These are phyloP conservation scores for Zaprionus gabonicus DNA, from an alignment of 1,140 invertebrate genomes.

Conservation along the genomic window DNA sequence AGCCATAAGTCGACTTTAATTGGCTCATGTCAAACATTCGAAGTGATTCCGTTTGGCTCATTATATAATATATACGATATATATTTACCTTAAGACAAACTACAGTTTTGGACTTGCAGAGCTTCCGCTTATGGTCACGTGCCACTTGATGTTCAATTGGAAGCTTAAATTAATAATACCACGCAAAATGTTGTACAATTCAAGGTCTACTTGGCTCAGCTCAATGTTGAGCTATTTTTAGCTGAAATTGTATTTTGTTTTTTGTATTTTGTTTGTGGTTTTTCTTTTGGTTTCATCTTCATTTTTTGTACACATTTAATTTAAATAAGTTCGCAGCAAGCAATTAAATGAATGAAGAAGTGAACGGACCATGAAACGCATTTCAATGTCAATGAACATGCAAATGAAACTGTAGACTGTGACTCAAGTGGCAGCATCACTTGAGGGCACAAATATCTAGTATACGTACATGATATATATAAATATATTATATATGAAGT, in stretches of 20 bases:
- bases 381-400: slow-evolving; percentile 77
- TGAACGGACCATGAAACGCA: slow-evolving; percentile 77
- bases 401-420: slow-evolving; percentile 54
- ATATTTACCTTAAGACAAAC: background rate
- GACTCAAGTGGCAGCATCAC: slow-evolving; percentile 25
- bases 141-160: slow-evolving; percentile 66
- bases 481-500: slow-evolving; percentile 10
- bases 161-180: slow-evolving; percentile 48
- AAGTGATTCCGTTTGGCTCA: background rate
- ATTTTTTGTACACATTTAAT: slow-evolving; percentile 38
- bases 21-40: background rate
- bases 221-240: slow-evolving; percentile 45
- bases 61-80: background rate
- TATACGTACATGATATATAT: background rate
- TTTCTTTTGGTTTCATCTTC: background rate
- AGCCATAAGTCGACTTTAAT: background rate
- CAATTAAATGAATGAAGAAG: slow-evolving; percentile 69
- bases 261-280: background rate
- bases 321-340: slow-evolving; percentile 59
- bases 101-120: background rate
- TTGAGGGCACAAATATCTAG: slow-evolving; percentile 7
- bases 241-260: slow-evolving; percentile 32
- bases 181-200: slow-evolving; percentile 48
- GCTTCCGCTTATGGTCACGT: slow-evolving; percentile 63
- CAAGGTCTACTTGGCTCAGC: slow-evolving; percentile 37